A percentile compares a stretch with the other conserved stretches of the same genome.
phyloP scores from a whole-genome alignment of 2,113 vertebrate species.

The Syrmaticus mikado region DNA sequence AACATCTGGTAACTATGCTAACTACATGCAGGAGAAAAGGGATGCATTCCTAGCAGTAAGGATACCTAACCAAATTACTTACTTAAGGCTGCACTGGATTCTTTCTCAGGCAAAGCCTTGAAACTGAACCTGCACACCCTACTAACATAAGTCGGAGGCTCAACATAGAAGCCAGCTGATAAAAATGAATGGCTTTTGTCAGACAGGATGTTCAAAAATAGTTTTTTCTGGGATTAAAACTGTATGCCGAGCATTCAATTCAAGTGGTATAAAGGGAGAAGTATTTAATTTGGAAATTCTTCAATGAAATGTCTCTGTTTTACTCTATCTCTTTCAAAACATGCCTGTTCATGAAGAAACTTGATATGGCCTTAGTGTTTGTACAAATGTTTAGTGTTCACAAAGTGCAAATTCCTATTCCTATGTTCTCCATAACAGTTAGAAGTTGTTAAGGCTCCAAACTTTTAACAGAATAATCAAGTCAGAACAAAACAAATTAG shows the following conservation, averaged over 20 bases:
- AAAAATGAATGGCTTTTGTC: conserved; percentile 16
- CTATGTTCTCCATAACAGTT: not conserved
- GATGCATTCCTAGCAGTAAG: not conserved
- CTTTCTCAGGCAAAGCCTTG: conserved; percentile 32
- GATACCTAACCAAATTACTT: conserved; percentile 25
- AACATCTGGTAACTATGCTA: conserved; percentile 16
- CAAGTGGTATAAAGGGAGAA: not conserved
- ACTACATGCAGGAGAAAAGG: conserved; percentile 9
- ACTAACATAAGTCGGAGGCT: not conserved
- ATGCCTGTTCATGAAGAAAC: conserved; percentile 6
- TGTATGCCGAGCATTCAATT: not conserved
- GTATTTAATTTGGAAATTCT: conserved; percentile 29
- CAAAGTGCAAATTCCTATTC: not conserved
- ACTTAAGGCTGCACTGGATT: conserved; percentile 18
- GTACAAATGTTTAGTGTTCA: not conserved
- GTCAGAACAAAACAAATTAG: not conserved
- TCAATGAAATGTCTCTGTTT: not conserved
- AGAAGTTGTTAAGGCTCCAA: not conserved
- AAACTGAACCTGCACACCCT: not conserved
- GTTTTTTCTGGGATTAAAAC: conserved; percentile 12
- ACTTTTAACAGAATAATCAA: not conserved
- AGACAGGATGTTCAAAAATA: not conserved
- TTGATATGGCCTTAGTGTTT: not conserved
- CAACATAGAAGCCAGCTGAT: not conserved
- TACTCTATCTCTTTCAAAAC: not conserved